Conservation (phyloP, 2,888 invertebrate genomes). For the Lumbricus terrestris region DNA sequence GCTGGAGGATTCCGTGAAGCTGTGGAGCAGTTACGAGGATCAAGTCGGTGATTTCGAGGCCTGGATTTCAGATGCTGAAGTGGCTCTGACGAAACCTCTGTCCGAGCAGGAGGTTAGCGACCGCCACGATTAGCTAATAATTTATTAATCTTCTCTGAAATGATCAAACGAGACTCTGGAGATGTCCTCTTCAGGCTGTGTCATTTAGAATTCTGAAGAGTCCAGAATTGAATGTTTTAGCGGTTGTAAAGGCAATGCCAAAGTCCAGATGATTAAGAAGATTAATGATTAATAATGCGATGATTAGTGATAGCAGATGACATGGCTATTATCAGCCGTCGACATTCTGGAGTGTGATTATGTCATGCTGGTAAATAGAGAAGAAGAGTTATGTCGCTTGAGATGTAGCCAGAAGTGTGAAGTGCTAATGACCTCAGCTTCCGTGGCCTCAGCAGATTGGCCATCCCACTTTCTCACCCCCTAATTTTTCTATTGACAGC, state of each 20-base stretch:
- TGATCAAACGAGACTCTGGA: neutral
- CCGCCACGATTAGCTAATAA: neutral
- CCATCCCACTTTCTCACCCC: too few species aligned
- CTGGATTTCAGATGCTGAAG: neutral
- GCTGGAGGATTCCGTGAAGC: neutral
- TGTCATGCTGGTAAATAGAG: too few species aligned
- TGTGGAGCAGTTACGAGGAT: neutral
- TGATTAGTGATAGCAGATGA: neutral
- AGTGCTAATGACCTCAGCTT: too few species aligned
- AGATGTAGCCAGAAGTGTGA: too few species aligned
- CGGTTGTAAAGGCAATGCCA: neutral
- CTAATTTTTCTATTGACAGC: too few species aligned
- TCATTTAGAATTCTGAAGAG: neutral
- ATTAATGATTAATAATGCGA: too few species aligned
- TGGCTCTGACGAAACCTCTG: neutral
- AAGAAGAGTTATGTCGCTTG: too few species aligned
- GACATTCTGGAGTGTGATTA: neutral
- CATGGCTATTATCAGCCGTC: neutral
- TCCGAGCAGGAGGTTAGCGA: neutral
- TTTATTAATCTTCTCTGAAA: neutral
- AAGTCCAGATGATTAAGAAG: too few species aligned
- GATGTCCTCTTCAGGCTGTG: neutral
- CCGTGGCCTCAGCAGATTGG: too few species aligned
- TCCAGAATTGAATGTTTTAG: neutral
- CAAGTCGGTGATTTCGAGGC: neutral